Conservation (phyloP, 2,113 vertebrate genomes). For the Aspidoscelis tigris region DNA sequence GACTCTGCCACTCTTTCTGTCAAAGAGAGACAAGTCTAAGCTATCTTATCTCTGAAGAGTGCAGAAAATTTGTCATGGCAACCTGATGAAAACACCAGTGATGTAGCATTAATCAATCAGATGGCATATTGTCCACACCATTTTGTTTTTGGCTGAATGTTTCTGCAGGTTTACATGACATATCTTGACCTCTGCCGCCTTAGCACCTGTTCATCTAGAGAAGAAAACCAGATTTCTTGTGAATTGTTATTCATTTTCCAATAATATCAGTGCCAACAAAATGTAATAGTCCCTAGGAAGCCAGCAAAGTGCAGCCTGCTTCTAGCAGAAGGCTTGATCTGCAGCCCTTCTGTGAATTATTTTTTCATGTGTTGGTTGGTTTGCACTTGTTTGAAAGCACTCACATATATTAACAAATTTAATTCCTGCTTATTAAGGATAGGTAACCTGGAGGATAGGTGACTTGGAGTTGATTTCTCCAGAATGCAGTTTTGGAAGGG, state of each 20-base stretch:
- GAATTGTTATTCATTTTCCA: slow-evolving; percentile 28
- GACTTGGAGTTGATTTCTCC: background rate
- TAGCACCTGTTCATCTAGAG: slow-evolving; percentile 30
- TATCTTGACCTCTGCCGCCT: slow-evolving; percentile 29
- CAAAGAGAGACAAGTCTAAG: background rate
- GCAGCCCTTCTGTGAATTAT: background rate
- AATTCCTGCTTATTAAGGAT: background rate
- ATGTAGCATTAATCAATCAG: slow-evolving; percentile 25
- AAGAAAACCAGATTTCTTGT: slow-evolving; percentile 32
- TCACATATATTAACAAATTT: slow-evolving; percentile 3
- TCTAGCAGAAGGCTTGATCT: slow-evolving; percentile 15
- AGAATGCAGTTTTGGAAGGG: background rate
- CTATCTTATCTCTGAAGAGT: slow-evolving; percentile 29
- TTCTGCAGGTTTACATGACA: slow-evolving; percentile 36
- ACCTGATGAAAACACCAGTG: slow-evolving; percentile 27
- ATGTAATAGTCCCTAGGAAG: slow-evolving; percentile 19
- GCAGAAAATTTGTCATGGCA: slow-evolving; percentile 34
- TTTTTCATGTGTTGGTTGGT: slow-evolving; percentile 6
- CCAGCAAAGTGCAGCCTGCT: background rate
- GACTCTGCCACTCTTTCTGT: slow-evolving; percentile 23
- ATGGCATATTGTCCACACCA: slow-evolving; percentile 23
- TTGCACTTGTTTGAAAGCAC: background rate
- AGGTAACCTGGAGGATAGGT: background rate
- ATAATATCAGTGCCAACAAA: slow-evolving; percentile 20
- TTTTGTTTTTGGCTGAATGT: slow-evolving; percentile 39